These are phyloP conservation scores for Apis laboriosa DNA, from an alignment of 1,140 invertebrate species.

Conservation along the genomic window DNA sequence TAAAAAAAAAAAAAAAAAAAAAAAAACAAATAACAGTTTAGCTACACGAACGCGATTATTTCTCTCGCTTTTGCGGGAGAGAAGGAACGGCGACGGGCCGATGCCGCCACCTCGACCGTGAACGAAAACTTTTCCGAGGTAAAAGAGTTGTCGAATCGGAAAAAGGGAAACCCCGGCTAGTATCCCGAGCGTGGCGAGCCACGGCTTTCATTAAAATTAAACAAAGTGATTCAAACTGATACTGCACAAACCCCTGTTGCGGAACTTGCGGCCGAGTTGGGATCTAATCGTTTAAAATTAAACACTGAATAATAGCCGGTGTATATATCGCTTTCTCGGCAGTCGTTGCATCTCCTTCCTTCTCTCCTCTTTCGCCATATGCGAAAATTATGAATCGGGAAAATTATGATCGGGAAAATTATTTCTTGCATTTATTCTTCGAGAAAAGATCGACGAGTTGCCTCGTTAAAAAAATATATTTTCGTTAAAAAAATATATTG, in stretches of 20 bases:
- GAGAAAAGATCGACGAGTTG: too few relatives aligned
- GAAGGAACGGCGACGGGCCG: conserved; percentile 1
- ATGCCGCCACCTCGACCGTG: conserved; percentile 1
- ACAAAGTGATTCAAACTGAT: not conserved
- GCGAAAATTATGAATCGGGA: too few relatives aligned
- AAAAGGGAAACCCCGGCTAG: conserved; percentile 13
- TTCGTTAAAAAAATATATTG: too few relatives aligned
- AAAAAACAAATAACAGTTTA: conserved; percentile 40
- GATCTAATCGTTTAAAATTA: not conserved
- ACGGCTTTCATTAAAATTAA: conserved; percentile 10
- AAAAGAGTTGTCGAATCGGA: conserved; percentile 47
- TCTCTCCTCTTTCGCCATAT: too few relatives aligned
- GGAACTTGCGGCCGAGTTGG: too few relatives aligned
- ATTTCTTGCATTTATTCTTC: too few relatives aligned
- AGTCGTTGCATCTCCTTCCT: too few relatives aligned
- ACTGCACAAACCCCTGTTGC: not conserved
- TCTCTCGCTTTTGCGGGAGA: conserved; percentile 11
- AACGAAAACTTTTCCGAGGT: conserved; percentile 46
- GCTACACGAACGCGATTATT: conserved; percentile 45
- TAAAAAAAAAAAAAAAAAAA: not conserved
- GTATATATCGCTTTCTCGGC: too few relatives aligned
- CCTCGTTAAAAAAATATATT: too few relatives aligned
- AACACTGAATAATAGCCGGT: too few relatives aligned
- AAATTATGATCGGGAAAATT: too few relatives aligned
- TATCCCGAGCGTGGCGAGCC: not conserved